phyloP scores from a whole-genome alignment of 2,113 vertebrate genomes.

The Upupa epops region DNA sequence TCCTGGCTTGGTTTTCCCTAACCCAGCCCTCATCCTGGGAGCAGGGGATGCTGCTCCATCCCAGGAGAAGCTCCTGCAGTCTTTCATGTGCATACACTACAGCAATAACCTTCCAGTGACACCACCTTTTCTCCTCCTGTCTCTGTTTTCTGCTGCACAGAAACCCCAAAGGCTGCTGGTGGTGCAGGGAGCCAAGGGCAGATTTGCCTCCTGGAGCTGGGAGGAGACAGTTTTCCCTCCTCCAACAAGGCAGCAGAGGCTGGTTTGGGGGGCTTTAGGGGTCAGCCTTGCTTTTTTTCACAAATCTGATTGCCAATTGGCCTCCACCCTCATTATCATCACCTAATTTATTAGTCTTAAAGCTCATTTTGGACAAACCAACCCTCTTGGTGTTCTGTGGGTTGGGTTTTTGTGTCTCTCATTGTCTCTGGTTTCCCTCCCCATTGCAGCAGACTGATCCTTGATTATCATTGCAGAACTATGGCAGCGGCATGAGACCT shows the following conservation, averaged over 20 bases:
- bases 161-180: neutral
- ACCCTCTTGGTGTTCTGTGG: slow-evolving; percentile 48
- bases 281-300: neutral
- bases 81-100: neutral
- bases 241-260: neutral
- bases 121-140: neutral
- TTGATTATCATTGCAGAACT: slow-evolving; percentile 89
- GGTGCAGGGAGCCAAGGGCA: neutral
- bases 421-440: slow-evolving; percentile 41
- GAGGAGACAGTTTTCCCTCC: neutral
- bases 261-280: accelerated
- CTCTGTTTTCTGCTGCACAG: neutral
- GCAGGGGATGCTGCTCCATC: neutral
- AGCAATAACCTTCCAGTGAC: neutral
- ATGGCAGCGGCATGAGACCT: slow-evolving; percentile 97
- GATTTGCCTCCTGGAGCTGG: neutral
- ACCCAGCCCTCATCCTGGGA: neutral
- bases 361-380: slow-evolving; percentile 55
- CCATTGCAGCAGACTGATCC: slow-evolving; percentile 76
- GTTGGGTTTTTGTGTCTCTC: slow-evolving; percentile 35
- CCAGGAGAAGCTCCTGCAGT: neutral
- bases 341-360: neutral
- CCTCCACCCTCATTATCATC: neutral
- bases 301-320: neutral
- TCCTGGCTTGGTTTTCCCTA: neutral